Evolutionary conservation across 2,797 vertebrate genomes (phyloP), one percentile per base, ranked within the genome.

Genomic region (Anabas testudineus): DNA sequence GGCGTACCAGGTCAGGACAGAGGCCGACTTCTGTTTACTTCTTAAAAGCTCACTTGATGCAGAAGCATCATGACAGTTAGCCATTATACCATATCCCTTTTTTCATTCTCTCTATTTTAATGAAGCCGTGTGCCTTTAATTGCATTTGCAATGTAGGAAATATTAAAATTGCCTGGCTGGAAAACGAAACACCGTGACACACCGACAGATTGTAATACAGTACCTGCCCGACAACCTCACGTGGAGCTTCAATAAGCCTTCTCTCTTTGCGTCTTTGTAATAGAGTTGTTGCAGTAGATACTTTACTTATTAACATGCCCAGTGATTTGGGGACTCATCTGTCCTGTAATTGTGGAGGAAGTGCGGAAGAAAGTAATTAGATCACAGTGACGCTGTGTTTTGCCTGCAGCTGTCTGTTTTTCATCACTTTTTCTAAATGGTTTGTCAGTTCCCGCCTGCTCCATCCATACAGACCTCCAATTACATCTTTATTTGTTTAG

Each of bases 281-380:
- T 47, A 56, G 58, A 82, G 58, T 75, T 69, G 58, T 34, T 55
- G 71, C 62, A 80, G 76, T 72, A 80, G 78, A 77, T 75, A 71
- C 78, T 85, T 82, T 60, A 71, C 70, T 74, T 88, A 87, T 80
- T 78, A 83, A 82, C 75, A 62, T 71, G 48, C 55, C 26, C 74
- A 68, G 74, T 89, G 80, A 91, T 89, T 80, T 84, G 67, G 73
- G 66, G 61, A 78, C 79, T 89, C 92, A 91, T 88, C 89, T 85
- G 76, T 80, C 78, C 72, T 53, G 72, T 92, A 90, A 92, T 91
- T 88, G 86, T 79, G 76, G 86, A 90, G 88, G 92, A 91, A 90
- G 91, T 88, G 87, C 86, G 65, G 91, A 91, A 89, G 90, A 90
- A 87, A 83, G 78, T 93, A 93, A 94, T 94, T 81, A 87, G 84